Evolutionary conservation across 2,888 invertebrate genomes (phyloP).

Genomic region (Tinea trinotella): DNA sequence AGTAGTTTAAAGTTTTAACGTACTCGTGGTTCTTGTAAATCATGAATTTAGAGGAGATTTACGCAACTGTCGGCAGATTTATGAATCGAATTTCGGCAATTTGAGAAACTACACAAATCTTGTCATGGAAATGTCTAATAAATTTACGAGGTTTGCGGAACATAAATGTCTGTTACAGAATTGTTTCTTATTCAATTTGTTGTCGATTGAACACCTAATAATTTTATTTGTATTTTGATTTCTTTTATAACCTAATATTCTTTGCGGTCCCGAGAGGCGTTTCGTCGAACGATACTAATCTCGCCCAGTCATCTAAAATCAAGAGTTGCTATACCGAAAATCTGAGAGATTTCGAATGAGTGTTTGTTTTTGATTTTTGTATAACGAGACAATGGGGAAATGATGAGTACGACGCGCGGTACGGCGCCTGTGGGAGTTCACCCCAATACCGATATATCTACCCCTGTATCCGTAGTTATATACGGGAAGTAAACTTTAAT

Average conservation of each 20-base stretch:
- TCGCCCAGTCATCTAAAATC: conserved; percentile 49
- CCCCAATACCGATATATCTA: conserved; percentile 44
- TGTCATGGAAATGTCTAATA: conserved; percentile 25
- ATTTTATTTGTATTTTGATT: conserved; percentile 8
- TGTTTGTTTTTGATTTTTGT: conserved; percentile 73
- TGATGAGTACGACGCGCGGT: conserved; percentile 62
- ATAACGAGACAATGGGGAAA: conserved; percentile 73
- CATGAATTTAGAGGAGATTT: conserved; percentile 27
- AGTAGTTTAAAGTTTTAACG: conserved; percentile 2
- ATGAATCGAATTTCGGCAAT: conserved; percentile 32
- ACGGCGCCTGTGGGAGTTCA: conserved; percentile 65
- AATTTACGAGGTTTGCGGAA: conserved; percentile 21
- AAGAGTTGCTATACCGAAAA: conserved; percentile 50
- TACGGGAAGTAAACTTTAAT: conserved; percentile 3
- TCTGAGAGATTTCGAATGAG: conserved; percentile 42
- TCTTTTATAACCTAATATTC: background rate
- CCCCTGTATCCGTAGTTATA: conserved; percentile 34
- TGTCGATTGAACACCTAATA: conserved; percentile 3
- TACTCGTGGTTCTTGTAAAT: conserved; percentile 5
- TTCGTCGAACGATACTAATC: conserved; percentile 13
- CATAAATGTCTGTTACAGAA: conserved; percentile 14
- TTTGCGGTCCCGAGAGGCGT: background rate
- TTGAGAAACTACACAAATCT: conserved; percentile 25
- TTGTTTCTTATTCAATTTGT: conserved; percentile 5
- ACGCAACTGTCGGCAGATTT: conserved; percentile 33